These are phyloP conservation scores for Gracilinanus agilis DNA, from an alignment of 2,113 vertebrate species.

Conservation along the genomic window DNA sequence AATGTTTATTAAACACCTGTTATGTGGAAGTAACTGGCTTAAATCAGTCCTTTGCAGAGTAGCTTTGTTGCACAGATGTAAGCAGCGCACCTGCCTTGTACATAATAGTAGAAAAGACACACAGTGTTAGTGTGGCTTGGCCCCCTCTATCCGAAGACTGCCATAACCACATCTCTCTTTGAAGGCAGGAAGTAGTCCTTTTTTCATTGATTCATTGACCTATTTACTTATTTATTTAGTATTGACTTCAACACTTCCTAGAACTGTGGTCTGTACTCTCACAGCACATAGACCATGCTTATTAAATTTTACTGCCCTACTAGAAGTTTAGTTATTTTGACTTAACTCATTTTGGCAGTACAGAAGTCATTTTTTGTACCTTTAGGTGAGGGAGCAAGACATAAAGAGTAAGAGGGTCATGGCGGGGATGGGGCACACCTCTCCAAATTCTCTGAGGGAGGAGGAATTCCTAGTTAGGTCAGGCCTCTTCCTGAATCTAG, in stretches of 20 bases:
- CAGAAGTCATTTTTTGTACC: conserved; percentile 39
- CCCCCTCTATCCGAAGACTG: neutral
- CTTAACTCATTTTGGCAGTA: conserved; percentile 51
- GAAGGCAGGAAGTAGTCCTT: neutral
- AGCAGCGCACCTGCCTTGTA: neutral
- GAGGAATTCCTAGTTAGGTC: conserved; percentile 22
- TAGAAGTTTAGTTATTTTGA: conserved; percentile 41
- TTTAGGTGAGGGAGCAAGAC: conserved; percentile 9
- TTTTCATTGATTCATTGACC: neutral
- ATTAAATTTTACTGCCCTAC: conserved; percentile 35
- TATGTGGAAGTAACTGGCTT: neutral
- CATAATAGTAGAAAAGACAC: neutral
- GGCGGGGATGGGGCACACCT: neutral
- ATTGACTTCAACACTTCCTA: neutral
- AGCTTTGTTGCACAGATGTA: neutral
- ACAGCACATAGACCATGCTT: neutral
- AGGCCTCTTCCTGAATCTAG: neutral
- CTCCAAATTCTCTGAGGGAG: neutral
- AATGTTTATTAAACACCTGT: neutral
- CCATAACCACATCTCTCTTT: neutral
- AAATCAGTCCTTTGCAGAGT: neutral
- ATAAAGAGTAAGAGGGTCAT: conserved; percentile 17
- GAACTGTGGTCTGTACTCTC: neutral
- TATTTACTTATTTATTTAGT: neutral
- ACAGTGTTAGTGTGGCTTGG: neutral